A percentile compares a stretch with the other conserved stretches of the same genome.
Evolutionary conservation across 2,113 vertebrate species (phyloP).

Genomic region (Naja naja): DNA sequence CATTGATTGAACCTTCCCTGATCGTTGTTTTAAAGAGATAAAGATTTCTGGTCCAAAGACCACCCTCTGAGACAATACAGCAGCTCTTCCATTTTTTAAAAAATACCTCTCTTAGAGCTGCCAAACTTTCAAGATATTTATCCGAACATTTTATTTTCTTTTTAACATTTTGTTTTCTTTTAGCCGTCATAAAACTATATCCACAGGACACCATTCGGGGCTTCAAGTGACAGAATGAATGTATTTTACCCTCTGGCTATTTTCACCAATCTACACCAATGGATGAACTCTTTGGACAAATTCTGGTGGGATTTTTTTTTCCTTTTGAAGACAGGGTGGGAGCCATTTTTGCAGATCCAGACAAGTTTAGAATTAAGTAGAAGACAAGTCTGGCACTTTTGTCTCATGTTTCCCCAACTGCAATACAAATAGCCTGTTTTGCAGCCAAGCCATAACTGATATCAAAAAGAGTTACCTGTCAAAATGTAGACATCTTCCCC

Average conservation of each 20-base stretch:
- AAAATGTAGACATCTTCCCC: not conserved
- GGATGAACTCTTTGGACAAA: fast-evolving
- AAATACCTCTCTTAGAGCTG: constrained; percentile 16
- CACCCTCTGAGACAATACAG: not conserved
- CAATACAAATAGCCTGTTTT: not conserved
- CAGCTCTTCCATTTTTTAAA: not conserved
- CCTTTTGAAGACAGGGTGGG: not conserved
- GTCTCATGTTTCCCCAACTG: not conserved
- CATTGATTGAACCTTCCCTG: fast-evolving
- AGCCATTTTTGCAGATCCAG: not conserved
- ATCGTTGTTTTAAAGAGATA: not conserved
- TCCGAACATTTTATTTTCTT: not conserved
- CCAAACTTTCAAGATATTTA: not conserved
- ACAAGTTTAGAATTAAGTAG: not conserved
- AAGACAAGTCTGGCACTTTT: not conserved
- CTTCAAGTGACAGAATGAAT: not conserved
- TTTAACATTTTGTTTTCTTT: not conserved
- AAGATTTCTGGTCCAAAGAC: constrained; percentile 9
- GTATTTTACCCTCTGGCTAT: not conserved
- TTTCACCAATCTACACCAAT: fast-evolving
- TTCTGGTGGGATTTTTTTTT: not conserved
- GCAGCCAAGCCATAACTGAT: not conserved
- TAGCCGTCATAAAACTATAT: not conserved
- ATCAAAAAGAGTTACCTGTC: not conserved
- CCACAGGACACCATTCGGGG: not conserved